These are phyloP conservation scores for Manis crassicaudata DNA, from an alignment of 2,797 vertebrate genomes.

Conservation along the genomic window DNA sequence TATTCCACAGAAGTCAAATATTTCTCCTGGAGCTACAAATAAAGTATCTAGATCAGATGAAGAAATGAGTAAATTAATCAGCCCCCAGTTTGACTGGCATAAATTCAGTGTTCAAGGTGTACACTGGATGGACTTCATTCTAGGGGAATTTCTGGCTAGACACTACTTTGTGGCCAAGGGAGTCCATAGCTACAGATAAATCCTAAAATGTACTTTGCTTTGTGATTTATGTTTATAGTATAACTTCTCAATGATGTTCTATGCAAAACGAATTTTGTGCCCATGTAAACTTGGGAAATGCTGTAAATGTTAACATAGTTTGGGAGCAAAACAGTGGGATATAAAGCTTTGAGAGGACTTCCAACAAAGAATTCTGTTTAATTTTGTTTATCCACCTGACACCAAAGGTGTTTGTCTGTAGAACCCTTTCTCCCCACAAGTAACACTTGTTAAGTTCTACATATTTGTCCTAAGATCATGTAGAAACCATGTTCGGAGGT, in stretches of 20 bases:
- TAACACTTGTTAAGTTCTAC: background rate
- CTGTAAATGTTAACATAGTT: background rate
- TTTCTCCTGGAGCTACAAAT: background rate
- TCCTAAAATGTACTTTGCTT: background rate
- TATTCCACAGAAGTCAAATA: background rate
- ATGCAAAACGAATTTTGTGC: background rate
- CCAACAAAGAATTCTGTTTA: background rate
- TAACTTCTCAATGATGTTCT: slow-evolving; percentile 19
- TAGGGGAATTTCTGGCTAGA: background rate
- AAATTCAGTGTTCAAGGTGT: background rate
- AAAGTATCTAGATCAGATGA: background rate
- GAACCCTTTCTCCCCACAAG: background rate
- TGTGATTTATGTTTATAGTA: background rate
- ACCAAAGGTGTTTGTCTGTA: background rate
- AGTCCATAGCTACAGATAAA: background rate
- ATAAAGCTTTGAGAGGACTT: background rate
- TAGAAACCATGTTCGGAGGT: background rate
- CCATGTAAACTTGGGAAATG: background rate
- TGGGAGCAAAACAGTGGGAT: background rate
- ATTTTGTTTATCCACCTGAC: background rate
- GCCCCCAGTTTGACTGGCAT: background rate
- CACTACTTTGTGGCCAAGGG: background rate
- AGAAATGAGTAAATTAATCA: background rate
- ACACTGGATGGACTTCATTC: rapidly evolving
- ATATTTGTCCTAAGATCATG: background rate